A percentile compares a stretch with the other conserved stretches of the same genome.
These are phyloP conservation scores for Morelia viridis DNA, from an alignment of 2,797 vertebrate species.

Conservation along the genomic window DNA sequence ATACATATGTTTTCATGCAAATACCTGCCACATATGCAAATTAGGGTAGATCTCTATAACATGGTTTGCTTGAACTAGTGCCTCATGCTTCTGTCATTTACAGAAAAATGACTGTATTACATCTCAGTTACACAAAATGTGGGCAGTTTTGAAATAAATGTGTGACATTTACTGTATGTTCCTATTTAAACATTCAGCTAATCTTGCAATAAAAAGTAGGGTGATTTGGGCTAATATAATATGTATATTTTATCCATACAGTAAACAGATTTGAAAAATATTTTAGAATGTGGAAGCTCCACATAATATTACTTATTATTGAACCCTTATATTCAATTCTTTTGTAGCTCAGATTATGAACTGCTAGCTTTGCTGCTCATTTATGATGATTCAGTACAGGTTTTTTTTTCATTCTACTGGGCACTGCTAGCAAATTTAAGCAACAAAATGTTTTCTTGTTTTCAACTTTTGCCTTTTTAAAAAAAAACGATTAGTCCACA, in stretches of 20 bases:
- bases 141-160: constrained; percentile 25
- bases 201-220: neutral
- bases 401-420: neutral
- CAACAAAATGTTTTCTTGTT: neutral
- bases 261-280: neutral
- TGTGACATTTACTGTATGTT: constrained; percentile 16
- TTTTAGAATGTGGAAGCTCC: neutral
- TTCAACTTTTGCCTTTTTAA: neutral
- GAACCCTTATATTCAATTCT: neutral
- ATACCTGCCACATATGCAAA: constrained; percentile 56
- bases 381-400: neutral
- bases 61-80: neutral
- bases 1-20: constrained; percentile 59
- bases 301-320: neutral
- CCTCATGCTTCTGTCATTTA: constrained; percentile 35
- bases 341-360: neutral
- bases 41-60: constrained; percentile 37
- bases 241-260: neutral
- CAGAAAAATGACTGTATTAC: constrained; percentile 3
- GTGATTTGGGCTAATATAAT: neutral
- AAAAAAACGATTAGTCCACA: neutral
- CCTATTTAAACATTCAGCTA: constrained; percentile 25
- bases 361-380: neutral
- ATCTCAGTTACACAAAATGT: constrained; percentile 7
- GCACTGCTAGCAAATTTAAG: constrained; percentile 10